phyloP scores from a whole-genome alignment of 2,888 invertebrate species.

The Neoitamus cyanurus region DNA sequence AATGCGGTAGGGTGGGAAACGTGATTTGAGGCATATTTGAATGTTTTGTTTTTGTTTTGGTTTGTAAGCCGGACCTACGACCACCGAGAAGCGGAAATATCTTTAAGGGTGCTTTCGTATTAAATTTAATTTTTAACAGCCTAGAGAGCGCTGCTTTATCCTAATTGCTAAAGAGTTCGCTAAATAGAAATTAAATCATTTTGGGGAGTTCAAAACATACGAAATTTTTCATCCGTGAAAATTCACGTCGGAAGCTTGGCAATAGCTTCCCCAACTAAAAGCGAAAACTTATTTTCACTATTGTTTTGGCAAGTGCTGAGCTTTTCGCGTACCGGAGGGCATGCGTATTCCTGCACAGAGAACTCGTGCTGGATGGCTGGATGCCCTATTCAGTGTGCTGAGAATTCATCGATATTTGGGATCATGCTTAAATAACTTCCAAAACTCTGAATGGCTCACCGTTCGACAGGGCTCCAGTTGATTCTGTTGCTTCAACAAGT shows the following conservation, averaged over 20 bases:
- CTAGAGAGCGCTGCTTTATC: too few relatives aligned
- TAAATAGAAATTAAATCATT: neutral
- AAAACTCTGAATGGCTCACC: neutral
- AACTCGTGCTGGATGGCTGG: neutral
- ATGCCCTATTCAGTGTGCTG: neutral
- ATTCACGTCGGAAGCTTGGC: neutral
- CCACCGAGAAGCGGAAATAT: too few relatives aligned
- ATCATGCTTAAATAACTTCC: neutral
- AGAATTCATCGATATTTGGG: neutral
- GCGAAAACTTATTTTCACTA: neutral
- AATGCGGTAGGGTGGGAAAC: neutral
- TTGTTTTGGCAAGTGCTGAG: neutral
- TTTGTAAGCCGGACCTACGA: too few relatives aligned
- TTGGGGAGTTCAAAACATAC: neutral
- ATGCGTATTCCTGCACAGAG: neutral
- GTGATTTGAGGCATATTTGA: neutral
- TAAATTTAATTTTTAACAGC: neutral
- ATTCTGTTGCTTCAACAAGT: conserved; percentile 5
- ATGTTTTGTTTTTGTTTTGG: too few relatives aligned
- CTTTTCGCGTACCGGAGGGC: neutral
- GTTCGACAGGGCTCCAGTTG: neutral
- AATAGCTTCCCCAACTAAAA: neutral
- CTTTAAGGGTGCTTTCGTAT: neutral
- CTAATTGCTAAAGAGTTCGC: too few relatives aligned
- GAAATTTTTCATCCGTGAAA: neutral